Evolutionary conservation across 2,113 vertebrate species (phyloP), one percentile per base, ranked within the genome.

Genomic region (Ceuthmochares aereus): DNA sequence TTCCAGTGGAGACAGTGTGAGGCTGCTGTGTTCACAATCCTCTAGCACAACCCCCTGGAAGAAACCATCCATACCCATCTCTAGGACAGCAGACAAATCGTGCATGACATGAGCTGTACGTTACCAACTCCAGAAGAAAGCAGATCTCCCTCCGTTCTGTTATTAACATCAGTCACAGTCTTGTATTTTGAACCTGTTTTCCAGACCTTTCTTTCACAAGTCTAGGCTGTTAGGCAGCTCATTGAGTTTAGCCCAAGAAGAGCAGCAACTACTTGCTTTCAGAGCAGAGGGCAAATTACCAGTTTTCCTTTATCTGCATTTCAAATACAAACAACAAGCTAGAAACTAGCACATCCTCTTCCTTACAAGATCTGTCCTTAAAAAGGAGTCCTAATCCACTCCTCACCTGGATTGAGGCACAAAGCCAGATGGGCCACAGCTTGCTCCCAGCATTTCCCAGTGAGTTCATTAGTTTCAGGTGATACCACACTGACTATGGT

Each of bases 1-100:
- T 36, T 68, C 17, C 59, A 17, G 43, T 1, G 23, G 22, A 32
- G 29, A 12, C 1, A 19, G 8, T 0, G 4, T 10, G 30, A 56
- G 22, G 55, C 27, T 16, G 45, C 51, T 43, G 3, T 23, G 29
- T 22, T 54, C 40, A 47, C 32, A 75, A 10, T 7, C 30, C 7
- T 58, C 30, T 3, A 16, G 20, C 30, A 43, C 22, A 20, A 4
- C 2, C 5, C 23, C 14, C 52, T 42, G 40, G 15, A 45, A 21
- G 32, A 25, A 49, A 58, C 63, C 54, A n/a, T 67, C 58, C 36
- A 5, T 10, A 49, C 9, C 25, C 45, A 62, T 18, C 21, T 34
- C 19, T 2, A 42, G 22, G 79, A 67, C 19, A 52, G 72, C 45
- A 45, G 43, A 7, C 26, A 36, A 52, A 36, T 1, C 69, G 36